These are phyloP conservation scores for Microcebus tavaratra DNA, from an alignment of 2,113 vertebrate species.

Conservation along the genomic window DNA sequence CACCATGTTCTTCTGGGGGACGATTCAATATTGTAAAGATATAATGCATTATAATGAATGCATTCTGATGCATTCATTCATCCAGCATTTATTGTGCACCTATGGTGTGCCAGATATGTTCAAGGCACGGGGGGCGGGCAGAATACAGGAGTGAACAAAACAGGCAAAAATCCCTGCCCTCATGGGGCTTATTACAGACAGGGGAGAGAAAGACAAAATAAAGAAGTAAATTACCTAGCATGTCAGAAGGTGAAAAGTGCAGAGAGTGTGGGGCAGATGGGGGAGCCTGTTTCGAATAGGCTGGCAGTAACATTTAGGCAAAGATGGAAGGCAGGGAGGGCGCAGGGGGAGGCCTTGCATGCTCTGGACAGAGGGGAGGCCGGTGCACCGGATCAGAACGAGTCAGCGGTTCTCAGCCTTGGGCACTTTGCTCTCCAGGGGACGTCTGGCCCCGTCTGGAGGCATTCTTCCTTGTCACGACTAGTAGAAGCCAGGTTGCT, in stretches of 20 bases:
- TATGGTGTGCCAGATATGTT: not conserved
- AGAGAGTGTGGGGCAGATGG: not conserved
- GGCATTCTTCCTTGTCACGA: not conserved
- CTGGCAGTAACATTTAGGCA: not conserved
- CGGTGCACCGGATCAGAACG: not conserved
- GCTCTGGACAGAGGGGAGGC: not conserved
- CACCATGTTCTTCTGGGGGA: not conserved
- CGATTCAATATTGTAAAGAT: not conserved
- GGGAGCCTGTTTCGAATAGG: not conserved
- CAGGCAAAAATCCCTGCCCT: not conserved
- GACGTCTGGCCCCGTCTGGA: not conserved
- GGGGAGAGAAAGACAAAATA: not conserved
- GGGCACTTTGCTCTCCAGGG: not conserved
- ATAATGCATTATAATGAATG: not conserved
- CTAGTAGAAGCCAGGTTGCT: not conserved
- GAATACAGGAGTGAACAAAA: not conserved
- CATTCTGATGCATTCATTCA: not conserved
- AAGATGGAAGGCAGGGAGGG: not conserved
- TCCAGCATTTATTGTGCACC: not conserved
- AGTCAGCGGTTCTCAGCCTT: not conserved
- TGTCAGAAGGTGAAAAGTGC: not conserved
- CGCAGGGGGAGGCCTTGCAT: rapidly evolving
- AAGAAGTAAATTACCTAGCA: not conserved
- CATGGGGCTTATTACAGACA: not conserved
- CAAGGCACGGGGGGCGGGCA: not conserved